Percentiles rank a stretch among this genome's conserved stretches.
These are phyloP conservation scores for Capitella teleta DNA, from an alignment of 1,140 invertebrate species.

Conservation along the genomic window DNA sequence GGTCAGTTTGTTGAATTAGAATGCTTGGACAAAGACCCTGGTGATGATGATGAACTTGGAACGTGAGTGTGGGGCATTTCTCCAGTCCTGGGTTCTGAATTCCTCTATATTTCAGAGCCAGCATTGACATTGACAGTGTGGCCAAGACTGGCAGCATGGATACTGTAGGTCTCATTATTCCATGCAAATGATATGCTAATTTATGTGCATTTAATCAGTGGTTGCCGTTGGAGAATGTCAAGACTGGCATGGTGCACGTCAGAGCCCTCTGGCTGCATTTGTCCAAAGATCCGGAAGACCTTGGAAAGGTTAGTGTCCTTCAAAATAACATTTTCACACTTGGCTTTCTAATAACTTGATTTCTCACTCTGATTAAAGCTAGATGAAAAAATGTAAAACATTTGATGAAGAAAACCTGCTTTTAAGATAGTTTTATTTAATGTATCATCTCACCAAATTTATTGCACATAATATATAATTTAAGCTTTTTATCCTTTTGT, in stretches of 20 bases:
- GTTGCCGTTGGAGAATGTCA: conserved; percentile 84
- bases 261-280: conserved; percentile 76
- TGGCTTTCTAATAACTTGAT: no score
- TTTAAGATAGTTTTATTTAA: no score
- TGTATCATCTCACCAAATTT: no score
- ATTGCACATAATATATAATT: no score
- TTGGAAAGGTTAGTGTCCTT: conserved; percentile 65
- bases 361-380: no score
- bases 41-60: conserved; percentile 57
- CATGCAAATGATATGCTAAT: no score
- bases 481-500: no score
- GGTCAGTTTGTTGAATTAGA: conserved; percentile 66
- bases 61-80: conserved; percentile 31
- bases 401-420: no score
- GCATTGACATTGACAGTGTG: neutral
- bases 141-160: neutral
- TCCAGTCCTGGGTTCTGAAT: no score
- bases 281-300: conserved; percentile 55
- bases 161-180: no score
- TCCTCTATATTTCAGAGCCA: neutral
- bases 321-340: no score
- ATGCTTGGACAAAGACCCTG: conserved; percentile 69
- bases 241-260: conserved; percentile 81
- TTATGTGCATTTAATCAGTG: conserved; percentile 54
- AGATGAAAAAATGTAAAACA: no score